These are phyloP conservation scores for Sebastes minor DNA, from an alignment of 2,797 vertebrate species.

Conservation along the genomic window DNA sequence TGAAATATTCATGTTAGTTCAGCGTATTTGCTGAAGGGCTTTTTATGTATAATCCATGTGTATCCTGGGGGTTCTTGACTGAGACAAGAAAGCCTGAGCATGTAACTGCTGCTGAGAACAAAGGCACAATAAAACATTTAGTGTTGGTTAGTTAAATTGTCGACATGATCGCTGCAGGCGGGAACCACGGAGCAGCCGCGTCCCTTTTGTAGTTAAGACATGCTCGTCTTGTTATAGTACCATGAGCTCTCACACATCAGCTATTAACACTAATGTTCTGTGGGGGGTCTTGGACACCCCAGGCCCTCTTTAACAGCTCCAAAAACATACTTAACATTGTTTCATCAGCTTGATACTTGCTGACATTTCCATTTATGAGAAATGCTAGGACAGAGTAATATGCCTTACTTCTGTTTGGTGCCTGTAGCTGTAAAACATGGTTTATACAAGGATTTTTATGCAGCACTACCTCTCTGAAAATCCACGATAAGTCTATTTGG, in stretches of 20 bases:
- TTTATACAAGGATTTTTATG: background rate
- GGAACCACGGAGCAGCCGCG: background rate
- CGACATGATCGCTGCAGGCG: constrained; percentile 23
- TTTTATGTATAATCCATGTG: constrained; percentile 68
- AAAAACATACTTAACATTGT: background rate
- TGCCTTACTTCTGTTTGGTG: background rate
- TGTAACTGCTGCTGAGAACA: constrained; percentile 55
- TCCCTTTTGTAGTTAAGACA: background rate
- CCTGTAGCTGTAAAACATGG: background rate
- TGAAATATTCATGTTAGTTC: constrained; percentile 73
- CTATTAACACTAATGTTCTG: background rate
- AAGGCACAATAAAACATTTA: constrained; percentile 55
- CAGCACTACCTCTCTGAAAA: background rate
- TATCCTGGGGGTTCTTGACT: constrained; percentile 43
- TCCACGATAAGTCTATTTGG: background rate
- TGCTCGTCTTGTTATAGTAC: background rate
- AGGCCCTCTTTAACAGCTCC: background rate
- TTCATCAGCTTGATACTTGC: background rate
- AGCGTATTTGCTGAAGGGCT: constrained; percentile 23
- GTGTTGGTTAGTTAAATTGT: constrained; percentile 42
- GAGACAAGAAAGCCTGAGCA: constrained; percentile 17
- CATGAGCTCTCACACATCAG: background rate
- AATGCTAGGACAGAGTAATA: background rate
- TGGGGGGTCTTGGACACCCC: background rate
- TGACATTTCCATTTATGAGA: background rate